A percentile compares a stretch with the other conserved stretches of the same genome.
Evolutionary conservation across 1,140 invertebrate genomes (phyloP).

Genomic region (Venturia canescens): DNA sequence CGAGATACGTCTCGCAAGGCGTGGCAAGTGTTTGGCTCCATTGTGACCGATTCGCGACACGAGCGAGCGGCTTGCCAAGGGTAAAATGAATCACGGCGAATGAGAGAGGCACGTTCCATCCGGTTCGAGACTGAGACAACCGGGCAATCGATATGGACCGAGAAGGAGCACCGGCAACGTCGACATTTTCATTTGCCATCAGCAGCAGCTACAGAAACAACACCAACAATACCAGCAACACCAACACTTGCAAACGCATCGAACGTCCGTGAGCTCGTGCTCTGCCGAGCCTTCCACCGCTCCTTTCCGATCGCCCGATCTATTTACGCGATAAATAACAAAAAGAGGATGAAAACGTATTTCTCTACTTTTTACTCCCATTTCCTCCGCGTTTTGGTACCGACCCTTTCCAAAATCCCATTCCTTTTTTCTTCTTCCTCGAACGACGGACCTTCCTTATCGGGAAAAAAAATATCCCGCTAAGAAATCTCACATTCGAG

Average conservation of each 20-base stretch:
- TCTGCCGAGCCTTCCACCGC: constrained; percentile 51
- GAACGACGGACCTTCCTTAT: too few relatives aligned
- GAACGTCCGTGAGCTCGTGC: constrained; percentile 43
- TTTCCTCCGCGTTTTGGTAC: too few relatives aligned
- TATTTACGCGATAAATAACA: constrained; percentile 22
- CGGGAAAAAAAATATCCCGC: too few relatives aligned
- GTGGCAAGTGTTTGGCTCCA: constrained; percentile 67
- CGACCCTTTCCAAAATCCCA: too few relatives aligned
- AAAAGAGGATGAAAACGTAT: not conserved
- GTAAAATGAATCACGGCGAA: constrained; percentile 58
- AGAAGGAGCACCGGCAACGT: constrained; percentile 47
- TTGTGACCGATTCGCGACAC: constrained; percentile 66
- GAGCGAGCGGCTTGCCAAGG: constrained; percentile 46
- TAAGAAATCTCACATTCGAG: too few relatives aligned
- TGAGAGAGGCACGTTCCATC: constrained; percentile 71
- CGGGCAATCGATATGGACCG: constrained; percentile 34
- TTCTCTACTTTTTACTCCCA: not conserved
- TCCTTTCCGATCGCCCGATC: constrained; percentile 38
- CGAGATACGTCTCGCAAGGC: constrained; percentile 69
- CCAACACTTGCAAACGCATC: constrained; percentile 19
- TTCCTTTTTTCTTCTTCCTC: too few relatives aligned
- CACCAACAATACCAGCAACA: constrained; percentile 22
- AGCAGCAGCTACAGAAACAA: constrained; percentile 13
- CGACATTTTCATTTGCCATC: constrained; percentile 60
- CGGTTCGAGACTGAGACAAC: constrained; percentile 48